Evolutionary conservation across 2,888 invertebrate genomes (phyloP).

Genomic region (Drosophila merina): DNA sequence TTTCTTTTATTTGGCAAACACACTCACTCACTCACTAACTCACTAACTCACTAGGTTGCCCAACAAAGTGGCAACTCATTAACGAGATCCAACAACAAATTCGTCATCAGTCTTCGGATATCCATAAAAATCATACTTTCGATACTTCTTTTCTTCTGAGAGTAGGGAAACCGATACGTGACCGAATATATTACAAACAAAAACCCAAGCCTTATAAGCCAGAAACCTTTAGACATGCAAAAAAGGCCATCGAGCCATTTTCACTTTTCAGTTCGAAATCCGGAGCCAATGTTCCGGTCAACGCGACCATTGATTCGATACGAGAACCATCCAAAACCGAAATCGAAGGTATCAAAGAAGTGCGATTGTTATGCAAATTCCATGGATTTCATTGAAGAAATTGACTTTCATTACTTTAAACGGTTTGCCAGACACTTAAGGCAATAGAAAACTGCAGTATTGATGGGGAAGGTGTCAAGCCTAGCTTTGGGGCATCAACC

Average conservation of each 20-base stretch:
- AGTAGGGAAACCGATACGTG: constrained; percentile 42
- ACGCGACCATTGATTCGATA: constrained; percentile 17
- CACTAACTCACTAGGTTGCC: constrained; percentile 7
- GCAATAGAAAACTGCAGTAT: constrained; percentile 51
- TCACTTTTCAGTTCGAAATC: constrained; percentile 57
- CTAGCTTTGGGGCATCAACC: not conserved
- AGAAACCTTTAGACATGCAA: constrained; percentile 60
- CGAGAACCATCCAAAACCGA: constrained; percentile 50
- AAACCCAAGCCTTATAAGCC: constrained; percentile 12
- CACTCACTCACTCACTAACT: constrained; percentile 9
- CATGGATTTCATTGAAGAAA: constrained; percentile 70
- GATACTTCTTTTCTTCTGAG: constrained; percentile 30
- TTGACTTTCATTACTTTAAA: constrained; percentile 75
- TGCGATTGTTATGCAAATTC: constrained; percentile 70
- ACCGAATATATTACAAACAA: constrained; percentile 21
- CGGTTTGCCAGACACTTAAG: constrained; percentile 37
- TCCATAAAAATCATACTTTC: constrained; percentile 49
- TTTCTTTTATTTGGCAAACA: constrained; percentile 53
- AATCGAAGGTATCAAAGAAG: constrained; percentile 35
- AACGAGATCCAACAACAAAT: constrained; percentile 40
- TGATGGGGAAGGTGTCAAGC: not conserved
- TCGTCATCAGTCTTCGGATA: constrained; percentile 47
- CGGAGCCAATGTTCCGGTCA: constrained; percentile 2
- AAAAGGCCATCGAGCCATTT: constrained; percentile 64
- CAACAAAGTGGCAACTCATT: constrained; percentile 17